These are phyloP conservation scores for Leucophenga maculata DNA, from an alignment of 2,888 invertebrate genomes.

Conservation along the genomic window DNA sequence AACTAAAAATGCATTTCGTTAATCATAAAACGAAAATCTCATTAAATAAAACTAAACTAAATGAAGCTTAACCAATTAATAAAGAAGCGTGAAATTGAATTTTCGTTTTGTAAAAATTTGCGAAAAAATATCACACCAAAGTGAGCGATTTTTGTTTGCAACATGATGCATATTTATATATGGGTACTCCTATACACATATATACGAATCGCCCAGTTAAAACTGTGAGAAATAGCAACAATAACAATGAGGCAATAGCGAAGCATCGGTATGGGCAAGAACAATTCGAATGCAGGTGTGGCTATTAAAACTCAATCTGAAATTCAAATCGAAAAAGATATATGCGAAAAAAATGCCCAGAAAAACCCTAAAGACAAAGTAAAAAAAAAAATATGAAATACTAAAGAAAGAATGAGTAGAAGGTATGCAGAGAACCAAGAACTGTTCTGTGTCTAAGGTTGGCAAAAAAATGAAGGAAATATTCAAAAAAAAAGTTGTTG, in stretches of 20 bases:
- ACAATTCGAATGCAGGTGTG: slow-evolving; percentile 48
- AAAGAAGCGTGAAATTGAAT: slow-evolving; percentile 65
- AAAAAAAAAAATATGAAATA: not conserved
- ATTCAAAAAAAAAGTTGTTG: slow-evolving; percentile 10
- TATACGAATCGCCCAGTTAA: not conserved
- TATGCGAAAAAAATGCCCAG: slow-evolving; percentile 10
- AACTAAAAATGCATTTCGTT: slow-evolving; percentile 7
- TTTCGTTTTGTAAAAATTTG: slow-evolving; percentile 41
- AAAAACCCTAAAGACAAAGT: slow-evolving; percentile 13
- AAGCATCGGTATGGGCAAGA: not conserved
- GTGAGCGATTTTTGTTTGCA: not conserved
- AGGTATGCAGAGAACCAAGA: not conserved
- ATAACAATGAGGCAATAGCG: not conserved
- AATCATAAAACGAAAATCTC: slow-evolving; percentile 58
- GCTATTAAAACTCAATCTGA: slow-evolving; percentile 66
- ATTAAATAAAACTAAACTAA: slow-evolving; percentile 46
- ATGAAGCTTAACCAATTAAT: slow-evolving; percentile 58
- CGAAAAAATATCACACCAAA: slow-evolving; percentile 15
- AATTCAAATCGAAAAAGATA: slow-evolving; percentile 57
- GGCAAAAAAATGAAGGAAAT: not conserved
- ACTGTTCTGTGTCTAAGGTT: not conserved
- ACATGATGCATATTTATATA: not conserved
- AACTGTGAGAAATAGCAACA: slow-evolving; percentile 16
- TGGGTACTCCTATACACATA: too few relatives aligned
- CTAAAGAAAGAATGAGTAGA: not conserved